Percentiles rank a stretch among this genome's conserved stretches.
phyloP scores from a whole-genome alignment of 2,113 vertebrate species.

The Lampris incognitus region DNA sequence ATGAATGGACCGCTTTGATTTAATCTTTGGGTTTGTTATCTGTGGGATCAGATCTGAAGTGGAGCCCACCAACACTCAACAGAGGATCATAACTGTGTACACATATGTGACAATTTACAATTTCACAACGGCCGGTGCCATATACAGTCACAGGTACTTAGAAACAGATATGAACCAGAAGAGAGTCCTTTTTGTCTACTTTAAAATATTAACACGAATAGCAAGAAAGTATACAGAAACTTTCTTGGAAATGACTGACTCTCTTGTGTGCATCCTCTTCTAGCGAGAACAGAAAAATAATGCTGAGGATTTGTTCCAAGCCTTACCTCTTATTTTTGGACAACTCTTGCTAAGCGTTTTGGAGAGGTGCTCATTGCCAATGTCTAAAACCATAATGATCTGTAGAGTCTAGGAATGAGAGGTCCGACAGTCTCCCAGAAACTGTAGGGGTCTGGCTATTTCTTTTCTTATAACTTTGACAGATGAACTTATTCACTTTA shows the following conservation, averaged over 20 bases:
- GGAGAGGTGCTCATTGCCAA: background rate
- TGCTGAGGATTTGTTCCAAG: background rate
- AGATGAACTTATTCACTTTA: background rate
- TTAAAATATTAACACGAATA: constrained; percentile 25
- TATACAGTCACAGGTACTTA: constrained; percentile 49
- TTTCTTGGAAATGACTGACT: constrained; percentile 17
- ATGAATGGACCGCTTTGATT: constrained; percentile 22
- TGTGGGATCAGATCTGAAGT: constrained; percentile 40
- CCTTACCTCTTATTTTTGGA: background rate
- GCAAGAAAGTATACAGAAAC: background rate
- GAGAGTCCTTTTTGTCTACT: constrained; percentile 8
- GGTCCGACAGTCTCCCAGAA: background rate
- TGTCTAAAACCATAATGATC: background rate
- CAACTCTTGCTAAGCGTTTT: background rate
- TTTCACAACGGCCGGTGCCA: constrained; percentile 42
- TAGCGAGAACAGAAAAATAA: constrained; percentile 5
- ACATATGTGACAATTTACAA: constrained; percentile 38
- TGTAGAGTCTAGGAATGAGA: background rate
- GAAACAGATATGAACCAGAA: constrained; percentile 31
- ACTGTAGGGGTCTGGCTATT: constrained; percentile 4
- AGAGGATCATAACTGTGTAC: constrained; percentile 24
- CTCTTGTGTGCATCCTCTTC: background rate
- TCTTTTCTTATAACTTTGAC: background rate
- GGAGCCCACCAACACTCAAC: constrained; percentile 49
- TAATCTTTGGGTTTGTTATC: constrained; percentile 23